Percentiles rank a stretch among this genome's conserved stretches.
Conservation (phyloP, 2,113 vertebrate species). For the Lasiurus borealis region DNA sequence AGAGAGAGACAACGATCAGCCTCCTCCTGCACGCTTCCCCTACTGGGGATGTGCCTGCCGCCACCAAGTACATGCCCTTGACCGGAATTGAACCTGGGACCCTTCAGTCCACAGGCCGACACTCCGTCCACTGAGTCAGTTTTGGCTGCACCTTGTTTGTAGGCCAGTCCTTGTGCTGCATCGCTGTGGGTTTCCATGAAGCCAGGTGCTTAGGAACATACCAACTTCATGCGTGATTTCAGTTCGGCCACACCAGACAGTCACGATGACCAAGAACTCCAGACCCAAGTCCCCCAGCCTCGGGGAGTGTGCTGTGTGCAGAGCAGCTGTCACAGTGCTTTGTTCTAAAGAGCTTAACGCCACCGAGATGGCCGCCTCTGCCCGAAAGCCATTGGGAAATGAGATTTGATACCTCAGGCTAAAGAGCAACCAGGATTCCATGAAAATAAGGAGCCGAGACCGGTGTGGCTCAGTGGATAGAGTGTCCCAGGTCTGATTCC, state of each 20-base stretch:
- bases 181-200: slow-evolving; percentile 79
- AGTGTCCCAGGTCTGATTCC: no score
- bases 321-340: slow-evolving; percentile 80
- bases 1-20: no score
- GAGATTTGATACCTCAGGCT: slow-evolving; percentile 83
- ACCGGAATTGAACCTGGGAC: no score
- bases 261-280: slow-evolving; percentile 84
- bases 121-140: no score
- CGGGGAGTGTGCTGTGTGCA: slow-evolving; percentile 82
- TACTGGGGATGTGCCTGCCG: no score
- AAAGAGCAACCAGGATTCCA: slow-evolving; percentile 80
- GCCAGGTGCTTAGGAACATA: slow-evolving; percentile 83
- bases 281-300: slow-evolving; percentile 77
- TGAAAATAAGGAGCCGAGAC: slow-evolving; percentile 72
- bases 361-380: no score
- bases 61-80: background rate
- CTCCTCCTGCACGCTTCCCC: background rate
- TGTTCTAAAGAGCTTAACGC: slow-evolving; percentile 79
- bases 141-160: no score
- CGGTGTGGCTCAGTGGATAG: no score
- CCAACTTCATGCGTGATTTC: slow-evolving; percentile 83
- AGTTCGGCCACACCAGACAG: slow-evolving; percentile 67
- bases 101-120: no score
- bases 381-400: slow-evolving; percentile 52
- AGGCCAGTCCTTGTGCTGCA: background rate